Percentiles rank a stretch among this genome's conserved stretches.
Evolutionary conservation across 2,888 invertebrate species (phyloP).

Genomic region (Amphimallon solstitiale): DNA sequence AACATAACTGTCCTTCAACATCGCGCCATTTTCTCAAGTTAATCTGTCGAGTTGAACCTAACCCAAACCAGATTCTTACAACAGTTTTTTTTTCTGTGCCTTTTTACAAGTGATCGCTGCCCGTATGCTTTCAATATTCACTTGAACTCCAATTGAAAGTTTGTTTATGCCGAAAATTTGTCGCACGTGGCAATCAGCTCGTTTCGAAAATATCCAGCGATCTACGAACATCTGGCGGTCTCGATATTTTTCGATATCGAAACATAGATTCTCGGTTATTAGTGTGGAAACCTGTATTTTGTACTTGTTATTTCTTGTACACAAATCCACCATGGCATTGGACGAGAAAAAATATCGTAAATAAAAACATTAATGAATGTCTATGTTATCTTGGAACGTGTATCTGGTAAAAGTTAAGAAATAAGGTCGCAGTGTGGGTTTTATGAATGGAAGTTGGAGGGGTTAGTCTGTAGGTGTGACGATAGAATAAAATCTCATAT

Average conservation of each 20-base stretch:
- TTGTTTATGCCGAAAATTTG: slow-evolving; percentile 5
- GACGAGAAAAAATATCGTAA: slow-evolving; percentile 37
- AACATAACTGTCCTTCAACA: slow-evolving; percentile 41
- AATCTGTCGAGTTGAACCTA: slow-evolving; percentile 22
- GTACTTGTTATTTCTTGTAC: slow-evolving; percentile 18
- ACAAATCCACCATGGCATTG: not conserved
- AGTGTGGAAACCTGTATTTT: slow-evolving; percentile 21
- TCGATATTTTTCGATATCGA: slow-evolving; percentile 5
- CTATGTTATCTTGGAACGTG: slow-evolving; percentile 40
- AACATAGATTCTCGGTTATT: slow-evolving; percentile 13
- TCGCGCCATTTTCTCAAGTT: slow-evolving; percentile 41
- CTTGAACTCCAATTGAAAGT: not conserved
- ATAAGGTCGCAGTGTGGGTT: slow-evolving; percentile 51
- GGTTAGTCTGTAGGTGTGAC: slow-evolving; percentile 46
- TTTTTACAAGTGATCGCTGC: not conserved
- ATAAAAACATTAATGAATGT: slow-evolving; percentile 41
- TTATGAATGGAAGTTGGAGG: slow-evolving; percentile 50
- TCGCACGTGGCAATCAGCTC: slow-evolving; percentile 21
- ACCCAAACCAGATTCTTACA: slow-evolving; percentile 41
- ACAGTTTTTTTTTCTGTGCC: not conserved
- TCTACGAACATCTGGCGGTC: slow-evolving; percentile 17
- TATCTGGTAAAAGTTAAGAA: slow-evolving; percentile 49
- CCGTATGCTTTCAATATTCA: not conserved
- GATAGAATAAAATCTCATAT: slow-evolving; percentile 45
- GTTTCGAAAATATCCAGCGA: slow-evolving; percentile 6